Evolutionary conservation across 2,797 vertebrate species (phyloP), one percentile per base, ranked within the genome.

Genomic region (Epinephelus awoara): DNA sequence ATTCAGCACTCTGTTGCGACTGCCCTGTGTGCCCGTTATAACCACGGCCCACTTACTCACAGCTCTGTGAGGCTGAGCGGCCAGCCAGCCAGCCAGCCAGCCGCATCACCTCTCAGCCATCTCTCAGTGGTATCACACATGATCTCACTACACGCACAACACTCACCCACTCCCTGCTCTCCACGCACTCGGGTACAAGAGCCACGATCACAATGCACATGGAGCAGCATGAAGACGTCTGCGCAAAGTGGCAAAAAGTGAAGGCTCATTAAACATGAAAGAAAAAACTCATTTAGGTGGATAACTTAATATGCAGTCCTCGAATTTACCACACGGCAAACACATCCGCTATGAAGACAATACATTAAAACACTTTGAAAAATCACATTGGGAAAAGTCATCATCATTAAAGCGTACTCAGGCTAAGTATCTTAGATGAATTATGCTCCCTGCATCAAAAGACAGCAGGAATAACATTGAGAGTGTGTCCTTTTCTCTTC

Each of bases 331-430:
- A 90, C 79, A 90, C 84, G 14, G 89, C 93, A 95, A 95, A 95
- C 90, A 88, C 78, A 89, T 90, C 81, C 67, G 70, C 90, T 92
- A 83, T 85, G 86, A 94, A 93, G 92, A 94, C 93, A 94, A 92
- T 89, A 83, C 85, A 93, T 92, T 94, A 94, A 93, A 94, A 93
- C 89, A 91, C 84, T 93, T 89, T 92, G 89, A 93, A 94, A 94
- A 93, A 95, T 94, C 93, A 88, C 89, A 91, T 87, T 89, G 92
- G 94, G 93, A 92, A 94, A 94, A 93, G 94, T 94, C 93, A 95
- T 96, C 93, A 94, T 95, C 93, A 95, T 95, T 95, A 95, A 94
- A 94, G 92, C 85, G 57, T 83, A 94, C 91, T 91, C 92, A 76
- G 91, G 90, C 90, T 92, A 94, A 95, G 92, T 94, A 94, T 94